phyloP scores from a whole-genome alignment of 2,888 invertebrate genomes.

The Agonum fuliginosum region DNA sequence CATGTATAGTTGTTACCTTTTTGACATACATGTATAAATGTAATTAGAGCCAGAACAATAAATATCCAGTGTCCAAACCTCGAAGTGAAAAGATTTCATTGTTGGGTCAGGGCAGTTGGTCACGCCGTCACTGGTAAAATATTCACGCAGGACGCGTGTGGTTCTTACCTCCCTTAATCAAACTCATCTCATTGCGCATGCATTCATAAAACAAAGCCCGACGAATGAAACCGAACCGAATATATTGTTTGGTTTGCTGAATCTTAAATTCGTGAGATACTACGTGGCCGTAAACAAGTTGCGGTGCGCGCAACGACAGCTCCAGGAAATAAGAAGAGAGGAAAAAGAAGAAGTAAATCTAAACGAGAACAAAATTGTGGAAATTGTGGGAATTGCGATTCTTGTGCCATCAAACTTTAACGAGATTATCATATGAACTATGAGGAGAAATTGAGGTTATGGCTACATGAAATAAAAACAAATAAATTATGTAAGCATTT shows the following conservation, averaged over 20 bases:
- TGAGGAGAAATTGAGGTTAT: too few species aligned
- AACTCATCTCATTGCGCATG: constrained; percentile 44
- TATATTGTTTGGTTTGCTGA: constrained; percentile 57
- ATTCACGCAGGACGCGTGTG: constrained; percentile 32
- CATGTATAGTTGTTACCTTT: too few species aligned
- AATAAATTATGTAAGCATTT: too few species aligned
- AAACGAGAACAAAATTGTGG: constrained; percentile 10
- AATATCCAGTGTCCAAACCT: background rate
- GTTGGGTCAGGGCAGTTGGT: background rate
- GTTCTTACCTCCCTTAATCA: constrained; percentile 44
- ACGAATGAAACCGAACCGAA: constrained; percentile 48
- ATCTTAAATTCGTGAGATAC: constrained; percentile 58
- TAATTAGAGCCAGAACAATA: background rate
- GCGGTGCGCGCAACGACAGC: constrained; percentile 5
- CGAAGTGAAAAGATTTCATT: background rate
- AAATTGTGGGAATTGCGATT: constrained; percentile 4
- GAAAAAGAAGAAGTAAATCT: background rate
- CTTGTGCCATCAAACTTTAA: constrained; percentile 22
- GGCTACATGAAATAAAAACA: too few species aligned
- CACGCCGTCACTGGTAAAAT: constrained; percentile 4
- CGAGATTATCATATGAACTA: too few species aligned
- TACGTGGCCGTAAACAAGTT: constrained; percentile 33
- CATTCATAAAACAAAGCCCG: constrained; percentile 52
- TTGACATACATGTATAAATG: background rate
- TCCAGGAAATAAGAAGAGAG: background rate